These are phyloP conservation scores for Lagopus leucura DNA, from an alignment of 2,113 vertebrate genomes.

Conservation along the genomic window DNA sequence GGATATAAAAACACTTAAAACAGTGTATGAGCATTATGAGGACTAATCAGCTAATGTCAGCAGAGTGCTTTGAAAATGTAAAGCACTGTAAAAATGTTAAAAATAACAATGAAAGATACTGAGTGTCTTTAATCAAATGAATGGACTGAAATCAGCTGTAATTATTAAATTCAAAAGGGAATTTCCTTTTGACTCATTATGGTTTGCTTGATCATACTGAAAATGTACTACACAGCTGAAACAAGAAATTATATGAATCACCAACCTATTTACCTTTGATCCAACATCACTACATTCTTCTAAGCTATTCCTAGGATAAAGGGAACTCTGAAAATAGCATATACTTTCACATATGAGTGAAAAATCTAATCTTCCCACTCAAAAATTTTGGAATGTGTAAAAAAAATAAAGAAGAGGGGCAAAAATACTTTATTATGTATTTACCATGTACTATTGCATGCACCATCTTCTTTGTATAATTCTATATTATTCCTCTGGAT, in stretches of 20 bases:
- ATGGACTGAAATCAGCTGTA: background rate
- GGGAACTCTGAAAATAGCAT: background rate
- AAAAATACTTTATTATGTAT: background rate
- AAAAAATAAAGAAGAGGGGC: background rate
- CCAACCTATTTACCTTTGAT: background rate
- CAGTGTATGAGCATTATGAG: background rate
- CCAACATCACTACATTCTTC: background rate
- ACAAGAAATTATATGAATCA: background rate
- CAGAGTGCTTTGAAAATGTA: constrained; percentile 17
- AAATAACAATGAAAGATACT: background rate
- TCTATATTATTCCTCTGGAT: background rate
- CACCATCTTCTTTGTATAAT: background rate
- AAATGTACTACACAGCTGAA: background rate
- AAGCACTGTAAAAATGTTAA: background rate
- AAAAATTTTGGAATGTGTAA: background rate
- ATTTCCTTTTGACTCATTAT: background rate
- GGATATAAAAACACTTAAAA: background rate
- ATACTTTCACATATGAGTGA: background rate
- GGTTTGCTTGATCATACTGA: background rate
- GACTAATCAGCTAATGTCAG: background rate
- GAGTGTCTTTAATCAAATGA: background rate
- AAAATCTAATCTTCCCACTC: background rate
- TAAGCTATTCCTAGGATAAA: background rate
- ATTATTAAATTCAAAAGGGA: background rate
- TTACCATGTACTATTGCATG: background rate